phyloP scores from a whole-genome alignment of 2,797 vertebrate genomes.

The Sternarchorhynchus goeldii region DNA sequence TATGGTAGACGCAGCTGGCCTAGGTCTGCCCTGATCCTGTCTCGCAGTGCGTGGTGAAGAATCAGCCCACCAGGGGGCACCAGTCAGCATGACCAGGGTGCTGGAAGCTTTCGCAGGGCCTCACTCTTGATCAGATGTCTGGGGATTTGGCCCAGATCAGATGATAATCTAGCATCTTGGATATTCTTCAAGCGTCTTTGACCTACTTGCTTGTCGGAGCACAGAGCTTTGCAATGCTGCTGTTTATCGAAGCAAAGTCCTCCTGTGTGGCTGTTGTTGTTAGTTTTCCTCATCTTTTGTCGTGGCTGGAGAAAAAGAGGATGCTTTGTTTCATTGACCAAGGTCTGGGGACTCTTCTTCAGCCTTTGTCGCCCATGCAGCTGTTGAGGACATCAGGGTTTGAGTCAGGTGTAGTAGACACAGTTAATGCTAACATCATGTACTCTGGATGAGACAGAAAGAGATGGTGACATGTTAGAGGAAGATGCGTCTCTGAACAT shows the following conservation, averaged over 20 bases:
- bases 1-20: constrained; percentile 8
- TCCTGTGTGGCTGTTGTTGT: background rate
- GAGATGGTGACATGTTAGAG: too few relatives aligned
- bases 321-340: too few relatives aligned
- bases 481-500: too few relatives aligned
- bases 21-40: constrained; percentile 5
- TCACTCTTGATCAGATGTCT: constrained; percentile 45
- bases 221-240: background rate
- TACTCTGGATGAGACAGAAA: background rate
- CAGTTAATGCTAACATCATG: background rate
- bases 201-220: constrained; percentile 51
- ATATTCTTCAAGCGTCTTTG: constrained; percentile 46
- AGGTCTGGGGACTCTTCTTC: too few relatives aligned
- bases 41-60: background rate
- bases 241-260: background rate
- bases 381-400: background rate
- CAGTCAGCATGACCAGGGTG: background rate
- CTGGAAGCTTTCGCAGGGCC: background rate
- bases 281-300: background rate
- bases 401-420: background rate
- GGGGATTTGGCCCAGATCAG: constrained; percentile 47
- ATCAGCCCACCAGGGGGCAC: background rate
- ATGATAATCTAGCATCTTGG: constrained; percentile 28
- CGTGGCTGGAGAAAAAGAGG: background rate
- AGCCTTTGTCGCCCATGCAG: too few relatives aligned